These are phyloP conservation scores for Hippopotamus amphibius DNA, from an alignment of 2,113 vertebrate genomes.

Conservation along the genomic window DNA sequence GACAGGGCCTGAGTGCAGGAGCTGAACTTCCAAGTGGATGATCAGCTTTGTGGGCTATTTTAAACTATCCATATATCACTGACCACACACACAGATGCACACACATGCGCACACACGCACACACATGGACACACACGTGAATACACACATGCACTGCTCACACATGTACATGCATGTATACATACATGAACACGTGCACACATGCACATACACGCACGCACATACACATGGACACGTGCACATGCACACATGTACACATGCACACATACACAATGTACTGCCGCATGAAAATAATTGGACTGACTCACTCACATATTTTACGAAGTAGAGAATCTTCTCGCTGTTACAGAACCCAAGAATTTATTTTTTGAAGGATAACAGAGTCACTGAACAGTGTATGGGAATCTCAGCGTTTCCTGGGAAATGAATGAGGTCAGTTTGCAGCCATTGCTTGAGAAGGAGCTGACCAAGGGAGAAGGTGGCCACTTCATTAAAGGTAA, in stretches of 20 bases:
- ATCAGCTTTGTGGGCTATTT: background rate
- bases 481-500: background rate
- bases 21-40: too few species aligned
- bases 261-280: too few species aligned
- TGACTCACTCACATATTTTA: fast-evolving
- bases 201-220: too few species aligned
- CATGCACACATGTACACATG: too few species aligned
- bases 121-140: too few species aligned
- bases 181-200: too few species aligned
- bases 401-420: background rate
- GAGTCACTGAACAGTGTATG: fast-evolving
- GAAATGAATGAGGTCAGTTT: background rate
- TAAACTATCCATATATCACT: too few species aligned
- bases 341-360: background rate
- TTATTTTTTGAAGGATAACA: background rate
- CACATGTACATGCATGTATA: too few species aligned
- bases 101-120: background rate
- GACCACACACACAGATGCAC: background rate
- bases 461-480: fast-evolving
- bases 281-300: background rate
- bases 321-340: background rate
- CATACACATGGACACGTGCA: too few species aligned
- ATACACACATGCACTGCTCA: too few species aligned
- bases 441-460: background rate
- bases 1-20: too few species aligned